A percentile compares a stretch with the other conserved stretches of the same genome.
Evolutionary conservation across 2,797 vertebrate genomes (phyloP).

Genomic region (Pogonophryne albipinna): DNA sequence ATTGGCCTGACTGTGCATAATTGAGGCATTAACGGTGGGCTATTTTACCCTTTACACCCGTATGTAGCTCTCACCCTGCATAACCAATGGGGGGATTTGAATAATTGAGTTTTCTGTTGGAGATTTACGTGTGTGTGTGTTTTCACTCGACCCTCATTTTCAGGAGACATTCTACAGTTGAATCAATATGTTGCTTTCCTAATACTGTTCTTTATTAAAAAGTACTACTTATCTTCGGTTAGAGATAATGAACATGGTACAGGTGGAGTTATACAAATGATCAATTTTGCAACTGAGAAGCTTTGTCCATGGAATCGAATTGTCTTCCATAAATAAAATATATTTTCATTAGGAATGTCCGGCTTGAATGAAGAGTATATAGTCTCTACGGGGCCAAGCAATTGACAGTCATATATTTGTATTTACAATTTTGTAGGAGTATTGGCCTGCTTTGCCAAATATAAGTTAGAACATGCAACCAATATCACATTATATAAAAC

Average conservation of each 20-base stretch:
- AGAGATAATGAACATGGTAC: neutral
- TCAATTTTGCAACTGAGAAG: neutral
- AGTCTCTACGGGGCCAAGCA: neutral
- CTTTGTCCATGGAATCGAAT: neutral
- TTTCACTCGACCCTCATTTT: too few relatives aligned
- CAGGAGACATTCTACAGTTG: neutral
- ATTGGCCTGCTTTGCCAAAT: neutral
- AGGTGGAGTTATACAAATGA: neutral
- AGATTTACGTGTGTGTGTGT: neutral
- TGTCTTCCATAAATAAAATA: neutral
- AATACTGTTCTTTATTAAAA: neutral
- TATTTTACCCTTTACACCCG: constrained; percentile 54
- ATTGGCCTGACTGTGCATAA: constrained; percentile 52
- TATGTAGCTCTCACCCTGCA: constrained; percentile 51
- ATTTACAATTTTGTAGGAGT: neutral
- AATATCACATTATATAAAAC: too few relatives aligned
- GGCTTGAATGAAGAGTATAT: neutral
- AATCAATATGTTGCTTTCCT: neutral
- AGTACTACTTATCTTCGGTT: neutral
- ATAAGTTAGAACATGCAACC: neutral
- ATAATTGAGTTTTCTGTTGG: constrained; percentile 61
- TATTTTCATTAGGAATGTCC: neutral
- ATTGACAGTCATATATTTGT: neutral
- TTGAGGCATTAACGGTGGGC: constrained; percentile 44
- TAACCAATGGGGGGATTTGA: constrained; percentile 64